Evolutionary conservation across 2,888 invertebrate species (phyloP), one percentile per base, ranked within the genome.

Genomic region (Melanargia galathea): DNA sequence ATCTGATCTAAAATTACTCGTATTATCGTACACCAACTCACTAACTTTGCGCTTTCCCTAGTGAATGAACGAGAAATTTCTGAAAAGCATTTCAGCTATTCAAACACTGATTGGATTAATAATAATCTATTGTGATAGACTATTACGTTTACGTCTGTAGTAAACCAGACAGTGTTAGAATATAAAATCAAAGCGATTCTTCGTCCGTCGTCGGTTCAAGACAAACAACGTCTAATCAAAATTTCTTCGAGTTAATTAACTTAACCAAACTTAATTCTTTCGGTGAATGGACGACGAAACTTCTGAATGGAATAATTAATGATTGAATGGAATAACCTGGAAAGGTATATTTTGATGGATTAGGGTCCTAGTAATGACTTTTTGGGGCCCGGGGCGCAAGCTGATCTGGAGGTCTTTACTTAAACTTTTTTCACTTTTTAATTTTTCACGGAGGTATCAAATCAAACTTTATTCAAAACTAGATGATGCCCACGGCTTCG

Each of bases 141-240:
- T 22, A 46, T 46, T 24, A 22, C 46, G 20, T 35, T 16, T 43
- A 43, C 16, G 6, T 16, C 1, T 2, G 11, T 4, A 20, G 46
- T n/a, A 26, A 48, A 26, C 24, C 26, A 7, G 26, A 16, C 26
- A 7, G 26, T 26, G 26, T 40, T 48, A 48, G 49, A 22, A 30
- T n/a, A n/a, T 26, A 16, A 49, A 26, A 49, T 30, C 26, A 51
- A 51, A 33, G 18, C 30, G 16, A 51, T 11, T 51, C 16, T 33
- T 30, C 48, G 2, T 51, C 11, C 30, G 30, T 30, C 26, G 30
- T n/a, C n/a, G n/a, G n/a, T n/a, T n/a, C n/a, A 26, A 33, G 10
- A 33, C 16, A 51, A 51, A 51, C 51, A 51, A 51, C 10, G 51
- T 51, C 51, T 51, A 51, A 51, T 51, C 51, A 51, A 51, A 51